A percentile compares a stretch with the other conserved stretches of the same genome.
Conservation (phyloP, 2,113 vertebrate species). For the Athene cunicularia region DNA sequence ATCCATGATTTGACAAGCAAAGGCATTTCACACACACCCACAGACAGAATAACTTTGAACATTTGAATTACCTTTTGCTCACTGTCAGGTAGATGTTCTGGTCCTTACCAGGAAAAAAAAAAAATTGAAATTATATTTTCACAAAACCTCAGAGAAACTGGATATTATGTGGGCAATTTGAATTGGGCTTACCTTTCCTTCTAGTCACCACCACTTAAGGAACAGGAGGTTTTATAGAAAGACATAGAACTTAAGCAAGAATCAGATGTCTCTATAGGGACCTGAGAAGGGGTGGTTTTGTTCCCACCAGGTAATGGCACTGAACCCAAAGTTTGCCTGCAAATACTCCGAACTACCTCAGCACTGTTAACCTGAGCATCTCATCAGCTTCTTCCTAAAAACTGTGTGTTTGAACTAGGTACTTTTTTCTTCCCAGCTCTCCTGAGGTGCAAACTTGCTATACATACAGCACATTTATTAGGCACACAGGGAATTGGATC, state of each 20-base stretch:
- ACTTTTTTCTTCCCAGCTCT: neutral
- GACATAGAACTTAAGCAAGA: neutral
- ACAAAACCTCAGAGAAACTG: neutral
- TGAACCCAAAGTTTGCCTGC: neutral
- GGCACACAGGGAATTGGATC: neutral
- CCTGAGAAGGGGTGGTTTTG: neutral
- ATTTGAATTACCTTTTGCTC: neutral
- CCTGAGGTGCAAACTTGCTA: neutral
- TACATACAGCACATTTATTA: neutral
- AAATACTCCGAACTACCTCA: neutral
- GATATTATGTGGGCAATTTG: neutral
- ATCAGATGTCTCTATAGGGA: neutral
- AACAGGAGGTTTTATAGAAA: neutral
- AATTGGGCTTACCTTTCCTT: neutral
- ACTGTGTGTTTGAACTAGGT: neutral
- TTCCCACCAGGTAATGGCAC: neutral
- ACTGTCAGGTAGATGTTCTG: neutral
- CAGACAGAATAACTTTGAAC: neutral
- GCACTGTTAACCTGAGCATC: neutral
- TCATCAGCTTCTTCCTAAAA: neutral
- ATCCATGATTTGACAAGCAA: neutral
- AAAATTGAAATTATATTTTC: neutral
- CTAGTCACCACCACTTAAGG: neutral
- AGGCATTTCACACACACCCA: neutral
- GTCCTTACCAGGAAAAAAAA: neutral